Base-by-base conservation (phyloP, 1,140 invertebrate species). In the Eriocheir sinensis region DNA sequence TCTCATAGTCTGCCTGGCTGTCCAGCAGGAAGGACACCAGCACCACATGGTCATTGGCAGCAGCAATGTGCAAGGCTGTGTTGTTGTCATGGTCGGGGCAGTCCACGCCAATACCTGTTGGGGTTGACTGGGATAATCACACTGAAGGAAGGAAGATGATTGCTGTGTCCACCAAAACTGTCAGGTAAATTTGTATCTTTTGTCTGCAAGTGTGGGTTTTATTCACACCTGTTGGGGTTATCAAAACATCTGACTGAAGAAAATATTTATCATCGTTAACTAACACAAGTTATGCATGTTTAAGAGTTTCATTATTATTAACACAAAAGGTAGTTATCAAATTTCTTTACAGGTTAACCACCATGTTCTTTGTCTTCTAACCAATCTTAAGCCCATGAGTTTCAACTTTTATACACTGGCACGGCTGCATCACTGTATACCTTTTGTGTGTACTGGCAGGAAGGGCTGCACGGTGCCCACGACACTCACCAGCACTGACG, bases 11-110 rank as follows among this genome's bases (percentile, higher is more conserved):
- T 44, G 94, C 80, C 27, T 60, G 48, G 21, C 34, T 15, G 4
- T 44, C 34, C 15, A 94, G 27, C 0, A 94, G 90, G 48, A 88
- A 72, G 44, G 94, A 80, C 36, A 94, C 94, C 8, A 91, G 21
- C 2, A n/a, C 38, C 80, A 91, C 94, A 27, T 94, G 94, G 89
- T 94, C 94, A 60, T 94, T 94, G 17, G 94, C 94, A 36, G 89
- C 81, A 41, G 94, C 94, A 86, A 94, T 94, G 89, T 94, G 94
- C 36, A 94, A 83, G 15, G 94, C 94, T 72, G 94, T 94, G 81
- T 94, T 94, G 53, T 94, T 94, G 81, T 94, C 94, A 40, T 94
- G 89, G 81, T 94, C 94, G 41, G 81, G 89, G 2, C 89, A 90
- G 15, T 94, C 94, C 0, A 91, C 79, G 17, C 86, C 81, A 32